Percentiles rank a stretch among this genome's conserved stretches.
These are phyloP conservation scores for Nineta flava DNA, from an alignment of 2,888 invertebrate genomes.

Conservation along the genomic window DNA sequence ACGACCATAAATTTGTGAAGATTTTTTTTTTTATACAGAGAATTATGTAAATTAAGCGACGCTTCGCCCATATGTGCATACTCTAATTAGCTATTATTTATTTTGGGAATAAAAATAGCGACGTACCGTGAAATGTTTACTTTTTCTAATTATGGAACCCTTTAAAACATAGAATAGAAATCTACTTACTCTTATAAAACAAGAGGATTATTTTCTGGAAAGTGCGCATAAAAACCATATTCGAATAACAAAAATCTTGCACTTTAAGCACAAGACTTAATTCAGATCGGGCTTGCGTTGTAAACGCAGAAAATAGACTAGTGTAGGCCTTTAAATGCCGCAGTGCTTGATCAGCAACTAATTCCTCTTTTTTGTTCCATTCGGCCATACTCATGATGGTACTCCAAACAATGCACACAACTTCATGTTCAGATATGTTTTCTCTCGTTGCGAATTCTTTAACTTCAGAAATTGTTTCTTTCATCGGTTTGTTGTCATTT, in stretches of 20 bases:
- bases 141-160: too few species aligned
- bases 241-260: constrained; percentile 96
- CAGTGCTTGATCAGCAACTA: constrained; percentile 89
- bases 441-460: constrained; percentile 72
- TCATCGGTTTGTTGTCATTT: constrained; percentile 68
- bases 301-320: constrained; percentile 72
- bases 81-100: too few species aligned
- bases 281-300: constrained; percentile 73
- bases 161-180: too few species aligned
- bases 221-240: constrained; percentile 97
- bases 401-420: constrained; percentile 53
- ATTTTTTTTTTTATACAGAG: too few species aligned
- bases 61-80: too few species aligned
- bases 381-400: constrained; percentile 91
- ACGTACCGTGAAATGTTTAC: too few species aligned
- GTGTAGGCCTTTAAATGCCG: constrained; percentile 79
- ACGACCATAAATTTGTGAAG: too few species aligned
- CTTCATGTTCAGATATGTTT: constrained; percentile 81
- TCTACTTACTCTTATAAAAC: constrained; percentile 79
- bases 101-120: too few species aligned
- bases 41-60: too few species aligned
- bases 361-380: constrained; percentile 97
- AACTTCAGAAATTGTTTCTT: constrained; percentile 72
- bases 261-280: constrained; percentile 78
- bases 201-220: constrained; percentile 94